phyloP scores from a whole-genome alignment of 2,888 invertebrate species.

The Leptinotarsa haldemani region DNA sequence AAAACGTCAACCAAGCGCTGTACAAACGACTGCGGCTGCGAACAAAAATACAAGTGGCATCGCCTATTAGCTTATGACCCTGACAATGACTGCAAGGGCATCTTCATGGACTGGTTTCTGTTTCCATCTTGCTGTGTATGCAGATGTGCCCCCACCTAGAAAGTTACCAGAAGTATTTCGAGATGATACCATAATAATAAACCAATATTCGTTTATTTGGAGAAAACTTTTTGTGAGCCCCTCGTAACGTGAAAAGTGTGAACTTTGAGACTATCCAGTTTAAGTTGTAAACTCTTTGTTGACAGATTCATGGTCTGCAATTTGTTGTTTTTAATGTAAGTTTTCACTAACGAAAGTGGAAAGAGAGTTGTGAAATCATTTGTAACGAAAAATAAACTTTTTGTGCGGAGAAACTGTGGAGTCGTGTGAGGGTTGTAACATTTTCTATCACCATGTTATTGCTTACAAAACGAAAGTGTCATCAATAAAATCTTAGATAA shows the following conservation, averaged over 20 bases:
- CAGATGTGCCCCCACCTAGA: constrained; percentile 65
- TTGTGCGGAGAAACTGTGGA: too few species aligned
- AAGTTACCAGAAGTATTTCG: background rate
- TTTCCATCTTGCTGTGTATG: constrained; percentile 96
- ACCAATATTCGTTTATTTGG: background rate
- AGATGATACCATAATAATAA: background rate
- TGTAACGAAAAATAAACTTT: too few species aligned
- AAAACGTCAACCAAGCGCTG: constrained; percentile 85
- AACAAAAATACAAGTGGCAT: constrained; percentile 91
- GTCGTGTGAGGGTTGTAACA: too few species aligned
- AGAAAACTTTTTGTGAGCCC: background rate
- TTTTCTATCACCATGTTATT: too few species aligned
- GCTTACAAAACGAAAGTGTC: too few species aligned
- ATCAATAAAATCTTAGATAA: too few species aligned
- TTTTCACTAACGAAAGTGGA: too few species aligned
- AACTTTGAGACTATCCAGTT: background rate
- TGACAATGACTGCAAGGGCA: constrained; percentile 91
- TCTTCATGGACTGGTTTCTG: constrained; percentile 95
- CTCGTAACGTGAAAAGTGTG: background rate
- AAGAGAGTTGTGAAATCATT: too few species aligned
- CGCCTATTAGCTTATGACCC: constrained; percentile 91
- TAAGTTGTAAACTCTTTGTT: too few species aligned
- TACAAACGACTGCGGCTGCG: constrained; percentile 88
- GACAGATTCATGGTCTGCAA: too few species aligned
- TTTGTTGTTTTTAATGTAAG: too few species aligned